Evolutionary conservation across 2,888 invertebrate species (phyloP).

Genomic region (Andrena trimmerana): DNA sequence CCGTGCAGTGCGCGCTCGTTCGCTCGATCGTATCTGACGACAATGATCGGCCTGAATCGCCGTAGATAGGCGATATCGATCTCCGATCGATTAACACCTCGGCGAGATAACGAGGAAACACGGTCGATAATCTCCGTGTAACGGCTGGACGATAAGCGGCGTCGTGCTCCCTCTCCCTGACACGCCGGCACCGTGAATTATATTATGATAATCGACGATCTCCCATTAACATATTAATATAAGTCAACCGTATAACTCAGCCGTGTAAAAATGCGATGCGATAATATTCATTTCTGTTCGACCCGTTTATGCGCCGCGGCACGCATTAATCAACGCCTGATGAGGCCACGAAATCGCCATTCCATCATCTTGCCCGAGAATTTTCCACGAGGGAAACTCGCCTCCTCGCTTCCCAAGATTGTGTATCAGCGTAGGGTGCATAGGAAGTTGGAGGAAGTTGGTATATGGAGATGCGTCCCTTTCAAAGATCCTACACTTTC

Average conservation of each 20-base stretch:
- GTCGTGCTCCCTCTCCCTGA: neutral
- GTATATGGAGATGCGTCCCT: slow-evolving; percentile 1
- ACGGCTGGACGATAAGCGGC: slow-evolving; percentile 60
- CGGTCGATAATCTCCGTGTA: slow-evolving; percentile 72
- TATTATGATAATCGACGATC: slow-evolving; percentile 62
- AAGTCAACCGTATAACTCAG: slow-evolving; percentile 34
- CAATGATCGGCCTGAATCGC: slow-evolving; percentile 25
- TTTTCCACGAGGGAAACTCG: slow-evolving; percentile 8
- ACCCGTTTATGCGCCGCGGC: slow-evolving; percentile 44
- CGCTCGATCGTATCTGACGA: slow-evolving; percentile 37
- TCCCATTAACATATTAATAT: slow-evolving; percentile 57
- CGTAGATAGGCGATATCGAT: slow-evolving; percentile 72
- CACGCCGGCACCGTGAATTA: slow-evolving; percentile 57
- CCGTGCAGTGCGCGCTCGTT: neutral
- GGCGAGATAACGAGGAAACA: slow-evolving; percentile 71
- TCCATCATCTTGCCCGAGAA: neutral
- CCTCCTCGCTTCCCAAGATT: neutral
- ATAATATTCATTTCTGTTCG: slow-evolving; percentile 57
- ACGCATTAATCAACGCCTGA: slow-evolving; percentile 51
- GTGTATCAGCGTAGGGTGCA: neutral
- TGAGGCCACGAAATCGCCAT: slow-evolving; percentile 44
- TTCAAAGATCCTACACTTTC: slow-evolving; percentile 11
- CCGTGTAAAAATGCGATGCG: slow-evolving; percentile 56
- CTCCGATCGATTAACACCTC: slow-evolving; percentile 75
- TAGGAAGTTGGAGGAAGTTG: slow-evolving; percentile 5